Base-by-base conservation (phyloP, 2,888 invertebrate species). In the Folsomia candida region DNA sequence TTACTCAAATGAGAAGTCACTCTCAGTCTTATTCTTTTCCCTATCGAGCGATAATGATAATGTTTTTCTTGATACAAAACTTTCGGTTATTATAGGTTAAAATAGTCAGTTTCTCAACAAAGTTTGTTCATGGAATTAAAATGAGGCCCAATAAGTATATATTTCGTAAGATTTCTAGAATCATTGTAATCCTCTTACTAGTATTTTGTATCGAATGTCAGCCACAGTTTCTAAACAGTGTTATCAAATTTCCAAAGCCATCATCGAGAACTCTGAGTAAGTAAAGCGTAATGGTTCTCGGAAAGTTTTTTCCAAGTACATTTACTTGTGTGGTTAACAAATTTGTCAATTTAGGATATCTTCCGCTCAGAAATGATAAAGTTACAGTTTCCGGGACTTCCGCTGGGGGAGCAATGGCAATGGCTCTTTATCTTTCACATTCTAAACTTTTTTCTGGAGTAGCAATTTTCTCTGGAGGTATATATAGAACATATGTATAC, bases 401-500 rank as follows among this genome's bases (percentile, higher is more conserved):
- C 18, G 72, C 76, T 11, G 77, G 77, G 28, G 77, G 73, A 24
- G 77, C 77, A 24, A 75, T 76, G 69, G 76, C 77, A 51, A 71
- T 78, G 69, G 76, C 76, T 68, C 69, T 78, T 51, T 78, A 78
- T 62, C 65, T 78, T 27, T 63, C 77, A 51, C 75, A 78, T 63
- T 75, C 76, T 4, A 78, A 76, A 68, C 70, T 73, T 25, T 75
- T 78, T 70, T 69, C 70, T 58, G 77, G 77, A 47, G 69, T 78
- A 68, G 77, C 77, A 20, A 70, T 78, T 67, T 76, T 75, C 67
- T 70, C 74, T 67, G 77, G 77, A 73, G 76, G 77, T 77, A 72
- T 28, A 66, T 9, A 54, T 26, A 26, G 2, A 63, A 11, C 24
- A 63, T 37, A 4, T 9, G 29, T 65, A 25, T 11, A n/a, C n/a